phyloP scores from a whole-genome alignment of 2,113 vertebrate genomes.

The Caloenas nicobarica region DNA sequence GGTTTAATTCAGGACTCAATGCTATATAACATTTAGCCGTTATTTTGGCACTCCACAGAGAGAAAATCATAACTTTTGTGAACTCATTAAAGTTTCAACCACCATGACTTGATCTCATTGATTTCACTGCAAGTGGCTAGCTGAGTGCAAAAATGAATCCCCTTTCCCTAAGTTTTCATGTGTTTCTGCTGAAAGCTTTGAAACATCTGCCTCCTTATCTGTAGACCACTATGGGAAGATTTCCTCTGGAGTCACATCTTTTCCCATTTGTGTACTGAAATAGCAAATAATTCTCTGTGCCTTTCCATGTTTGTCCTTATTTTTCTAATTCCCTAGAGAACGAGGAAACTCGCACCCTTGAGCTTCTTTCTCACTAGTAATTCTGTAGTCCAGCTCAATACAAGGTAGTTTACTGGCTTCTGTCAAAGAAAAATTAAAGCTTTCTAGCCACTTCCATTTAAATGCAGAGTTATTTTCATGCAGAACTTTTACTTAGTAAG shows the following conservation, averaged over 20 bases:
- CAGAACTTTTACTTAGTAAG: background rate
- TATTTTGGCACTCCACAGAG: background rate
- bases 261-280: background rate
- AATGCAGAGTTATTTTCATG: background rate
- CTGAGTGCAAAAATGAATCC: background rate
- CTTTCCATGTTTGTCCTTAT: background rate
- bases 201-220: background rate
- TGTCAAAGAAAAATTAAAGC: background rate
- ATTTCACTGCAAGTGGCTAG: background rate
- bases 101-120: background rate
- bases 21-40: background rate
- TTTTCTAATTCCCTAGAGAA: background rate
- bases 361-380: background rate
- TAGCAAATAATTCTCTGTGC: background rate
- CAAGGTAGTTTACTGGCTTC: background rate
- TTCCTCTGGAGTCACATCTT: background rate
- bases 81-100: slow-evolving; percentile 16
- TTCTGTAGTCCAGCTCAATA: background rate
- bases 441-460: background rate
- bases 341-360: background rate
- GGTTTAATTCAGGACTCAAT: background rate
- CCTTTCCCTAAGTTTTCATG: background rate
- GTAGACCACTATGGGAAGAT: background rate
- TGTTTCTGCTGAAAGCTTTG: background rate
- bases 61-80: background rate